Conservation (phyloP, 2,113 vertebrate genomes). For the Barnardius zonarius region DNA sequence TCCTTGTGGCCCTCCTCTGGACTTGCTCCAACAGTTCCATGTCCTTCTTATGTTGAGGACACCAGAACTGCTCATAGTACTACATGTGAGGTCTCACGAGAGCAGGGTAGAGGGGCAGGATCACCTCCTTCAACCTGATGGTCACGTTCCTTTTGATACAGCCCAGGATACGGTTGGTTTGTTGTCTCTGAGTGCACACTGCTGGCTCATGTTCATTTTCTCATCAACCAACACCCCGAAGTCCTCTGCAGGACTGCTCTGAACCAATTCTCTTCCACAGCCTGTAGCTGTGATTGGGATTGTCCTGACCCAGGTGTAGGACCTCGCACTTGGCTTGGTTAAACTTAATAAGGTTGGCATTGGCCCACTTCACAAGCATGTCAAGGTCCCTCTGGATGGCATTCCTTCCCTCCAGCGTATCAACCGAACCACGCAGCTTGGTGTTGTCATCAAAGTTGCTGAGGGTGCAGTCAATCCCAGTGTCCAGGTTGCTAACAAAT, state of each 20-base stretch:
- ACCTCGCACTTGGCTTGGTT: not conserved
- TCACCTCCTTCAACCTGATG: not conserved
- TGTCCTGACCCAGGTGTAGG: not conserved
- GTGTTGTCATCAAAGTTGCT: not conserved
- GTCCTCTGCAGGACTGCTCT: not conserved
- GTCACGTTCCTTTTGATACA: not conserved
- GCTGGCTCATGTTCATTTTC: not conserved
- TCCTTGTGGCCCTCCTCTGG: not conserved
- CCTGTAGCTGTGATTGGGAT: not conserved
- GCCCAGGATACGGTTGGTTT: not conserved
- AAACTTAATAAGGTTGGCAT: not conserved
- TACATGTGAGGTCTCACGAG: not conserved
- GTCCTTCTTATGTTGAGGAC: not conserved
- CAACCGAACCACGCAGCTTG: not conserved
- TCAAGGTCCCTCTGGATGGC: not conserved
- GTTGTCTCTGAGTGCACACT: too few relatives aligned
- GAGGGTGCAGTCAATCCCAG: not conserved
- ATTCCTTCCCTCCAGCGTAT: not conserved
- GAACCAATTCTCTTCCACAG: not conserved
- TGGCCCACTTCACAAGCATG: not conserved
- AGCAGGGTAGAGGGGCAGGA: not conserved
- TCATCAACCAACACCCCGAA: not conserved
- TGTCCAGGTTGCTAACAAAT: not conserved
- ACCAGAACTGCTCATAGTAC: not conserved
- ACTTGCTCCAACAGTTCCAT: not conserved